Percentiles rank a stretch among this genome's conserved stretches.
Conservation (phyloP, 30 jellyfish, hydroid and myxozoan species). For the Chrysaora quinquecirrha region DNA sequence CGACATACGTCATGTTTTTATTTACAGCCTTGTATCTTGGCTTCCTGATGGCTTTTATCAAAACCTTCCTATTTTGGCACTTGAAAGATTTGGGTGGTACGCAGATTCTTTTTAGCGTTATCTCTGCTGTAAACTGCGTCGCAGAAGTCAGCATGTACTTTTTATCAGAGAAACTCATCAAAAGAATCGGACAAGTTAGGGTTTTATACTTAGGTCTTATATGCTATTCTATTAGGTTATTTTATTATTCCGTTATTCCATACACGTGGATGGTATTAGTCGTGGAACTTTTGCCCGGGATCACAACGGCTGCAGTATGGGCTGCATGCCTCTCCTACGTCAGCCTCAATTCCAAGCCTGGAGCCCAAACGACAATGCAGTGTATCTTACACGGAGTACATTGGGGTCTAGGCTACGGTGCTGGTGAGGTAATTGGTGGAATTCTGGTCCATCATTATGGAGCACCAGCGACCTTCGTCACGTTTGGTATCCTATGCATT, state of each 20-base stretch:
- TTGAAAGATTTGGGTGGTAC: slow-evolving; percentile 98
- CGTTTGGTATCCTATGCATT: slow-evolving; percentile 96
- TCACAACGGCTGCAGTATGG: slow-evolving; percentile 99
- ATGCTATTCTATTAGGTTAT: slow-evolving; percentile 94
- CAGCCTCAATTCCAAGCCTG: slow-evolving; percentile 91
- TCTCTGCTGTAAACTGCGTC: slow-evolving; percentile 94
- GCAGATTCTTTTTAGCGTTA: slow-evolving; percentile 92
- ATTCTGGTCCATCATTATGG: slow-evolving; percentile 98
- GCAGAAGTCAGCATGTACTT: slow-evolving; percentile 99
- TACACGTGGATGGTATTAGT: slow-evolving; percentile 97
- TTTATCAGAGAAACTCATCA: slow-evolving; percentile 86
- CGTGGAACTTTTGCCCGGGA: slow-evolving; percentile 97
- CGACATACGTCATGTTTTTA: slow-evolving; percentile 92
- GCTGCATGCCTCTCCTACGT: slow-evolving; percentile 99
- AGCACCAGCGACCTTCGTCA: slow-evolving; percentile 96
- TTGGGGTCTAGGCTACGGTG: slow-evolving; percentile 99
- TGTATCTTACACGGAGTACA: slow-evolving; percentile 99
- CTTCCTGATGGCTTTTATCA: slow-evolving; percentile 95
- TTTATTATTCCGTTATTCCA: slow-evolving; percentile 95
- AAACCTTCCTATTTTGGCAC: slow-evolving; percentile 98
- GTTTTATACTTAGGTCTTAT: slow-evolving; percentile 89
- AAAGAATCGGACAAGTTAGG: slow-evolving; percentile 92
- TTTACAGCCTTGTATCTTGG: slow-evolving; percentile 97
- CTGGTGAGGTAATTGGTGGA: slow-evolving; percentile 99
- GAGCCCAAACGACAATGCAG: slow-evolving; percentile 99